phyloP scores from a whole-genome alignment of 1,140 invertebrate genomes.

The Drosophila orosa region DNA sequence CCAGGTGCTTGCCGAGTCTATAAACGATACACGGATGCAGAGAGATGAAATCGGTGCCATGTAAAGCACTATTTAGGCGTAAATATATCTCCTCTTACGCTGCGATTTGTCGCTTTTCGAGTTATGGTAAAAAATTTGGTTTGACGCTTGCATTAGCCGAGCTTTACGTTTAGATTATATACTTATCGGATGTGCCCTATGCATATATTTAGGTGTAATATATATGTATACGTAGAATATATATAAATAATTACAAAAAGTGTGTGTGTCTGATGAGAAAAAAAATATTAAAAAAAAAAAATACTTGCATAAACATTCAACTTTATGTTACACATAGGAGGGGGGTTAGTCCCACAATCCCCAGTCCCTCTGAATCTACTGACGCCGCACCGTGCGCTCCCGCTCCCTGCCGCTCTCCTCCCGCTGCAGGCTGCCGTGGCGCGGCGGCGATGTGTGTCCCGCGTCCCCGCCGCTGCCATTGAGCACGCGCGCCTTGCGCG shows the following conservation, averaged over 20 bases:
- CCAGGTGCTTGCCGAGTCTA: constrained; percentile 12
- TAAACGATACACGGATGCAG: constrained; percentile 19
- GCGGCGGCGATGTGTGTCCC: constrained; percentile 85
- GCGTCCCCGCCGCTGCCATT: constrained; percentile 85
- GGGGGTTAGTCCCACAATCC: neutral
- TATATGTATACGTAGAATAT: constrained; percentile 6
- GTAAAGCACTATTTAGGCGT: constrained; percentile 16
- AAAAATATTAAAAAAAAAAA: constrained; percentile 18
- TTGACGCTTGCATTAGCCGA: constrained; percentile 66
- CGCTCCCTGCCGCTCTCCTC: constrained; percentile 81
- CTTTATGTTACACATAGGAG: constrained; percentile 23
- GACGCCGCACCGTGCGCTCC: constrained; percentile 77
- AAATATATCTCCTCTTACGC: constrained; percentile 27
- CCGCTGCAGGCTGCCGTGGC: constrained; percentile 81
- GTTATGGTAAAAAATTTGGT: constrained; percentile 69
- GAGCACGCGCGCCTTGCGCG: constrained; percentile 86
- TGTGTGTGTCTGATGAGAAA: constrained; percentile 6
- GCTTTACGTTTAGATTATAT: constrained; percentile 55
- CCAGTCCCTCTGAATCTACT: constrained; percentile 54
- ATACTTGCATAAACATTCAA: constrained; percentile 36
- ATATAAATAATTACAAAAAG: constrained; percentile 63
- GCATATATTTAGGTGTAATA: constrained; percentile 43
- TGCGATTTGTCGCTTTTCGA: constrained; percentile 25
- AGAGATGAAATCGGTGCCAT: constrained; percentile 31
- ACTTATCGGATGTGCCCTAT: constrained; percentile 18